Base-by-base conservation (phyloP, 2,797 vertebrate genomes). In the Falco rusticolus region DNA sequence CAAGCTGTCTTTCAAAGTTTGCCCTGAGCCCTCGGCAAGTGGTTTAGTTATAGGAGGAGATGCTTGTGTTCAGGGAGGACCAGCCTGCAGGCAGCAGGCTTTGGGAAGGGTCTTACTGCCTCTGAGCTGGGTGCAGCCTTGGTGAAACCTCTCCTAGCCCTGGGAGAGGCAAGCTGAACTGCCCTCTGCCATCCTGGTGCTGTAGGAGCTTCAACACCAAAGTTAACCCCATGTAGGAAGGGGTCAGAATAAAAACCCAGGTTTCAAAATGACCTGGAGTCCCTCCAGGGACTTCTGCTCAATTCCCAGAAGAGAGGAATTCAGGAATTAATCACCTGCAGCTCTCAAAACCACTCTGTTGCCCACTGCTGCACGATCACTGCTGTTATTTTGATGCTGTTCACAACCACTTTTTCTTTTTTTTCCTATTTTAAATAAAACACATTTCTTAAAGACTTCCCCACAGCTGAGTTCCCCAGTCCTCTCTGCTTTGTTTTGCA, bases 401-500 rank as follows among this genome's bases (percentile, higher is more conserved):
- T 21, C 74, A 60, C 72, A 86, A 29, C 16, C 28, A 11, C 17
- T 37, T 34, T 31, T 19, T 33, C 25, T 48, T 47, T 28, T 26
- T 25, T 20, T 25, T 39, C 39, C 14, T 33, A 11, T 68, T 86
- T 75, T 43, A 59, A 93, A 93, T 51, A 28, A 47, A 33, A 21
- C 34, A 43, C 29, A 17, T 65, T 95, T 94, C 79, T 94, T 87
- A 82, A 96, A 85, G 75, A 87, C 75, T 95, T 96, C 80, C 79
- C 68, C 66, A 33, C 9, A 72, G 63, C n/a, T 43, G 63, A 51
- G n/a, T 47, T 70, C 64, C 22, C 5, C 1, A 0, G 43, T 86
- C 53, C 41, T 34, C 43, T 74, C 45, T 74, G 77, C 86, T 92
- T 95, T 95, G 64, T 95, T 92, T 95, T 77, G 41, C 45, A 74